A percentile compares a stretch with the other conserved stretches of the same genome.
phyloP scores from a whole-genome alignment of 2,113 vertebrate genomes.

The Xyliphius kryptos region DNA sequence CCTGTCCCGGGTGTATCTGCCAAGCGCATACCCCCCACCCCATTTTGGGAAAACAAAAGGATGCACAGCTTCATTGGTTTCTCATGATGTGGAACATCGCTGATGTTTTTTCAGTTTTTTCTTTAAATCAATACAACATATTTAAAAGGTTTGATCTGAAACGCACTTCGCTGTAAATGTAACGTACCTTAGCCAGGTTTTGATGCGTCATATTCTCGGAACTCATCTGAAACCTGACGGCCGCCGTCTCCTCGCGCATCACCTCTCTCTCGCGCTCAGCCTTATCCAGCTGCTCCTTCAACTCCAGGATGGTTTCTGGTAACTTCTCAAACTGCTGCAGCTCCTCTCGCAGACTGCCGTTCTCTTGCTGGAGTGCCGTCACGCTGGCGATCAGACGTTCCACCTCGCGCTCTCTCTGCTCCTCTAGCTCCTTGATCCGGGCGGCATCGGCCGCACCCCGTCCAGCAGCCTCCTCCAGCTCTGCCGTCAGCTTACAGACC shows the following conservation, averaged over 20 bases:
- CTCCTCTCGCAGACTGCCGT: slow-evolving; percentile 65
- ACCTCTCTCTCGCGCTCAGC: slow-evolving; percentile 61
- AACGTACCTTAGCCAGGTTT: slow-evolving; percentile 77
- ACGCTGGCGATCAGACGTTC: slow-evolving; percentile 61
- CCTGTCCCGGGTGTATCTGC: too few relatives aligned
- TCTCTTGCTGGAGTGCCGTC: slow-evolving; percentile 66
- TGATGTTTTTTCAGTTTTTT: too few relatives aligned
- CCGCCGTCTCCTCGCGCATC: slow-evolving; percentile 68
- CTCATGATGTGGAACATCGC: too few relatives aligned
- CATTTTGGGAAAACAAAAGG: too few relatives aligned
- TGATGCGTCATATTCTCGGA: slow-evolving; percentile 81
- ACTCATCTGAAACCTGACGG: slow-evolving; percentile 87
- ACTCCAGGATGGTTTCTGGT: slow-evolving; percentile 49
- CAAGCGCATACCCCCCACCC: too few relatives aligned
- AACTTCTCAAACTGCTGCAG: slow-evolving; percentile 61
- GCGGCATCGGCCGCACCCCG: slow-evolving; percentile 48
- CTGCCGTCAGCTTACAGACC: slow-evolving; percentile 72
- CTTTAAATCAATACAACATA: too few relatives aligned
- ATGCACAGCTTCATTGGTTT: too few relatives aligned
- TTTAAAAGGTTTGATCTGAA: too few relatives aligned
- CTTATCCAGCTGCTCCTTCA: slow-evolving; percentile 73
- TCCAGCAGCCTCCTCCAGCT: slow-evolving; percentile 63
- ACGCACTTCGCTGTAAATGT: too few relatives aligned
- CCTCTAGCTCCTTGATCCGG: slow-evolving; percentile 57
- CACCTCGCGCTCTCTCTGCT: slow-evolving; percentile 51